These are phyloP conservation scores for Aplodontia rufa DNA, from an alignment of 2,113 vertebrate species.

Conservation along the genomic window DNA sequence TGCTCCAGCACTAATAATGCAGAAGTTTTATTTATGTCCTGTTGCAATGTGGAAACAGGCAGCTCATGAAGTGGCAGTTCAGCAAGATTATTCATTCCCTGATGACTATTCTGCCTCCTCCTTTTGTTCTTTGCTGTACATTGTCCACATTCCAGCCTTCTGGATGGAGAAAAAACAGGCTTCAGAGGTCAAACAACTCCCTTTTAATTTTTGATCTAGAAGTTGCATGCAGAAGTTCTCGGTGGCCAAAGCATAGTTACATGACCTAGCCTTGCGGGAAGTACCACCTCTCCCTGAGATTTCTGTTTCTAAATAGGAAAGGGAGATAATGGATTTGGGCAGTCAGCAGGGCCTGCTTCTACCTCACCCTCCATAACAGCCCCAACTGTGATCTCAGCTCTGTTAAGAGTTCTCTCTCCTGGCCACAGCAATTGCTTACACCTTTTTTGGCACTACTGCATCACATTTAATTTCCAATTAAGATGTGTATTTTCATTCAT, in stretches of 20 bases:
- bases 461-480: constrained; percentile 23
- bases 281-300: background rate
- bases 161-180: background rate
- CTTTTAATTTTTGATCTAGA: background rate
- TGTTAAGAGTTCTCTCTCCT: background rate
- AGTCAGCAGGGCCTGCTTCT: background rate
- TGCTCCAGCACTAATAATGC: background rate
- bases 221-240: background rate
- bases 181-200: background rate
- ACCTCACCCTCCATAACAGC: background rate
- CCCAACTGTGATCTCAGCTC: background rate
- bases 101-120: background rate
- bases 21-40: background rate
- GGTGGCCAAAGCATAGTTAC: background rate
- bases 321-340: background rate
- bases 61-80: background rate
- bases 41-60: background rate
- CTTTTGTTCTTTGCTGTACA: background rate
- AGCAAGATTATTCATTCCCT: background rate
- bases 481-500: background rate
- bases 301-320: background rate
- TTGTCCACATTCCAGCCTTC: background rate
- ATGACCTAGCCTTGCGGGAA: background rate
- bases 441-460: background rate
- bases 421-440: background rate